Percentiles rank a stretch among this genome's conserved stretches.
Evolutionary conservation across 2,113 vertebrate genomes (phyloP).

Genomic region (Carollia perspicillata): DNA sequence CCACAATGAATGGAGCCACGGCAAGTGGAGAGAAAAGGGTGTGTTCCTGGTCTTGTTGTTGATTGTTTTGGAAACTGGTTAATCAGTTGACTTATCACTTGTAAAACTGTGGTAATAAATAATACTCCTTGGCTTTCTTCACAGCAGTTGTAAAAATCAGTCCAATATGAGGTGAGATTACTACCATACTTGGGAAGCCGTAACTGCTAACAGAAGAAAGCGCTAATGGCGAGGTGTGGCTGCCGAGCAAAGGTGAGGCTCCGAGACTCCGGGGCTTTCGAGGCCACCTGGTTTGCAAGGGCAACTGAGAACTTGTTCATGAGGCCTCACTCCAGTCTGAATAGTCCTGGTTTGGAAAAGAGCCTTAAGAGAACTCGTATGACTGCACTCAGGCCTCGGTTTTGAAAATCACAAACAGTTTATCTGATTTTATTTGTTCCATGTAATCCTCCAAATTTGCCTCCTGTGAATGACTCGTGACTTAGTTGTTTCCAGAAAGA

Average conservation of each 20-base stretch:
- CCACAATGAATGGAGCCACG: background rate
- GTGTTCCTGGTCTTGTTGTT: background rate
- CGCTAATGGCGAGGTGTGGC: background rate
- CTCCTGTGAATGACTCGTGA: background rate
- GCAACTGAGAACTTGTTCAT: background rate
- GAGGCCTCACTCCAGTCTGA: background rate
- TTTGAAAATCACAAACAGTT: background rate
- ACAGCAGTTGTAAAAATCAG: conserved; percentile 10
- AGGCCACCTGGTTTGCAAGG: background rate
- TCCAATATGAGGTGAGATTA: background rate
- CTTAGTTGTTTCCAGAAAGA: background rate
- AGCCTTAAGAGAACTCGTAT: background rate
- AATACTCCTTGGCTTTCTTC: background rate
- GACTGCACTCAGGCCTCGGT: background rate
- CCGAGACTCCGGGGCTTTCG: background rate
- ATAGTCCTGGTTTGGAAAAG: background rate
- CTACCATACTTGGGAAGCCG: background rate
- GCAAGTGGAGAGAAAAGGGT: background rate
- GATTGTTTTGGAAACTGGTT: background rate
- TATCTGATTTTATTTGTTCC: background rate
- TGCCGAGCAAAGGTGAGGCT: background rate
- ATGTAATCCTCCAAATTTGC: background rate
- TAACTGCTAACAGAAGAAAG: background rate
- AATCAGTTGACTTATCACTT: background rate
- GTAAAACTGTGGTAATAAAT: background rate